Evolutionary conservation across 2,888 invertebrate species (phyloP).

Genomic region (Acanthosepion pharaonis): DNA sequence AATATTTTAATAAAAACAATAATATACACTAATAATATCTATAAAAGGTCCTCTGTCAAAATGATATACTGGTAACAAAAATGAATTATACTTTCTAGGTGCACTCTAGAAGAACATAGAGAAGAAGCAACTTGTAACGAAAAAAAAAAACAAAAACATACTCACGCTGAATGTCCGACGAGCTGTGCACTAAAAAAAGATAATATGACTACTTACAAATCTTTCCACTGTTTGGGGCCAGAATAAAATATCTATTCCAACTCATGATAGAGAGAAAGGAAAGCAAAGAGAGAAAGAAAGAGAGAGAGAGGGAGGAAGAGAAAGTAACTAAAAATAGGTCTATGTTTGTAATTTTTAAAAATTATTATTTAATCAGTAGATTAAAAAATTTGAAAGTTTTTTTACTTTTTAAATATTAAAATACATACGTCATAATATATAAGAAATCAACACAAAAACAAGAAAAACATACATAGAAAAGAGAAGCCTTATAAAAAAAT

Average conservation of each 20-base stretch:
- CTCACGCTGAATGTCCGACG: slow-evolving; percentile 47
- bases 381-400: not conserved
- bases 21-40: slow-evolving; percentile 36
- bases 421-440: not conserved
- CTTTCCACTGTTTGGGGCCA: slow-evolving; percentile 40
- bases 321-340: not conserved
- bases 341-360: not conserved
- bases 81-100: slow-evolving; percentile 1
- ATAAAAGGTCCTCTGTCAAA: not conserved
- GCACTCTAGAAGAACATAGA: slow-evolving; percentile 33
- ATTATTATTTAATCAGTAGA: not conserved
- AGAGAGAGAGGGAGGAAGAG: not conserved
- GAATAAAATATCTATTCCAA: slow-evolving; percentile 37
- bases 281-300: not conserved
- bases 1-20: slow-evolving; percentile 24
- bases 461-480: slow-evolving; percentile 20
- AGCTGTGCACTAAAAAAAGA: slow-evolving; percentile 46
- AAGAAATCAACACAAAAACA: not conserved
- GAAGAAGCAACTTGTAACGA: not conserved
- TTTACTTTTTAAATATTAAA: not conserved
- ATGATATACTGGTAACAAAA: not conserved
- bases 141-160: slow-evolving; percentile 41
- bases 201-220: slow-evolving; percentile 47
- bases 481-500: not conserved
- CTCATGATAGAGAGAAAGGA: not conserved